Evolutionary conservation across 2,113 vertebrate species (phyloP), one percentile per base, ranked within the genome.

Genomic region (Rhinolophus sinicus): DNA sequence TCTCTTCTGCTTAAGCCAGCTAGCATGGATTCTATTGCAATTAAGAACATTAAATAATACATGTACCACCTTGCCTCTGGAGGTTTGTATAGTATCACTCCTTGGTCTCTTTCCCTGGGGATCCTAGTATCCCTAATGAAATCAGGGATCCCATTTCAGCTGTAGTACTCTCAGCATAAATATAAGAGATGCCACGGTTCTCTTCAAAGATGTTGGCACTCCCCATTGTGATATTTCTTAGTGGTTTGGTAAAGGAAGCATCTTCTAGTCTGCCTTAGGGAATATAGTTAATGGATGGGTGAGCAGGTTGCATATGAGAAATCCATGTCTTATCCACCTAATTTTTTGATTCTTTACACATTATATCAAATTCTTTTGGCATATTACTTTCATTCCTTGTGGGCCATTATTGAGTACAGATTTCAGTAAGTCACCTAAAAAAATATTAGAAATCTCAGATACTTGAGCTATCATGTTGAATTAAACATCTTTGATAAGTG

Each of bases 41-140:
- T 94, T 94, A 95, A 85, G 95, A 97, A 87, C 70, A 94, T 85
- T 90, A 96, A 90, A 94, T 97, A 95, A 93, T 90, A 90, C 65
- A 95, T 67, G 80, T 21, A 30, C 50, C 50, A 95, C 22, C 67
- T 81, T 67, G 70, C 47, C 72, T 72, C 62, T 69, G 13, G 86
- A 82, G 88, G 69, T 70, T 95, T 77, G 85, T 67, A 58, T 62
- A 95, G 16, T 92, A 87, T 93, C 94, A 93, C 33, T 92, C 44
- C 40, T 89, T 93, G 73, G 73, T 89, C 83, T 93, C 58, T 14
- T 96, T 62, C 62, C 87, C 50, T 75, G 94, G 89, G 96, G 58
- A 96, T 87, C 50, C 83, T 69, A 56, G 60, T 60, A 21, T 54
- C 56, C 69, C 70, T 84, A 58, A 19, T 73, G 95, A 97, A 93